phyloP scores from a whole-genome alignment of 2,888 invertebrate species.

The Chrysopilus asiliformis region DNA sequence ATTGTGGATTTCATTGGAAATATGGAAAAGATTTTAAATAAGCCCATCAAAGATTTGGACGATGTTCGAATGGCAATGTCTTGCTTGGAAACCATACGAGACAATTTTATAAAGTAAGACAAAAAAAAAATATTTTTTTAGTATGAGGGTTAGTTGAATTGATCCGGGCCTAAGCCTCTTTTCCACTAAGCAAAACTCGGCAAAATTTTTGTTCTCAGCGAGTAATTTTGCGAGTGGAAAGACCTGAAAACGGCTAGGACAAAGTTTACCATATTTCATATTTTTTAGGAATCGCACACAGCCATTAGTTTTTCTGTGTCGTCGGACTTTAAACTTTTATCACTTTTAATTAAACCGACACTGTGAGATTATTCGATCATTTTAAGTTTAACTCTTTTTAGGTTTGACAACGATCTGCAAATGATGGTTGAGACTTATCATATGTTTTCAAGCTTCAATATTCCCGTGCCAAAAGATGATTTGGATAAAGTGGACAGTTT shows the following conservation, averaged over 20 bases:
- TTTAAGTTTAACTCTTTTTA: constrained; percentile 11
- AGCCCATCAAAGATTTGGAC: constrained; percentile 62
- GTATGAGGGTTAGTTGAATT: too few species aligned
- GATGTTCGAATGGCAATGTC: constrained; percentile 70
- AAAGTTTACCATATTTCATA: too few species aligned
- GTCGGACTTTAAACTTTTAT: too few species aligned
- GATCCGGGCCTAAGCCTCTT: too few species aligned
- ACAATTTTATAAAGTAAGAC: constrained; percentile 53
- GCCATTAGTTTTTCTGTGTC: neutral
- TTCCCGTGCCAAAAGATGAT: constrained; percentile 62
- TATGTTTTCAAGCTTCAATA: constrained; percentile 50
- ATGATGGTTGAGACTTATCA: constrained; percentile 69
- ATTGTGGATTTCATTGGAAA: constrained; percentile 65
- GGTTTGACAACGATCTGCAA: constrained; percentile 61
- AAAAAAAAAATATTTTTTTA: neutral
- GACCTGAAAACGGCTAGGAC: too few species aligned
- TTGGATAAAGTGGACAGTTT: constrained; percentile 65
- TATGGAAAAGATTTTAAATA: constrained; percentile 53
- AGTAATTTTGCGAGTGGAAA: too few species aligned
- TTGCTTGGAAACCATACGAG: constrained; percentile 59
- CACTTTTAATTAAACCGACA: too few species aligned
- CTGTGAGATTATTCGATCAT: too few species aligned
- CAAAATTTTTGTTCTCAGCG: too few species aligned
- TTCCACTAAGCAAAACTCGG: too few species aligned
- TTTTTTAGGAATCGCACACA: too few species aligned